Conservation (phyloP, 2,797 vertebrate species). For the Antrozous pallidus region DNA sequence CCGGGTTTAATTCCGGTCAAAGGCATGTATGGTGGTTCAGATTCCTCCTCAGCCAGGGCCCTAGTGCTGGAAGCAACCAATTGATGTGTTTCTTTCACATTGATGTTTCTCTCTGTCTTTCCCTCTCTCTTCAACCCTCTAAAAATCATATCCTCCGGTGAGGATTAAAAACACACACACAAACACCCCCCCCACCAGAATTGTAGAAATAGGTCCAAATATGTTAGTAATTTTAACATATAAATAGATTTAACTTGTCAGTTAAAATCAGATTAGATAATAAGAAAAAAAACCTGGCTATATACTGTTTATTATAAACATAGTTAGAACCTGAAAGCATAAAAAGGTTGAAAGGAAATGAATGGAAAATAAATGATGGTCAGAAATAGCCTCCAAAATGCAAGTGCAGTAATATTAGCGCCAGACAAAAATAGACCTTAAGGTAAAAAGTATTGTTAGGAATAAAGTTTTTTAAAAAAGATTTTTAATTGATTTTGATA, state of each 20-base stretch:
- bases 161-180: too few species aligned
- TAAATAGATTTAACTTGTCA: conserved; percentile 24
- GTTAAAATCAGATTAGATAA: conserved; percentile 29
- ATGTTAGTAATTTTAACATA: background rate
- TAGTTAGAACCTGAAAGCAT: background rate
- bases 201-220: conserved; percentile 11
- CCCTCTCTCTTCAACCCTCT: too few species aligned
- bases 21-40: too few species aligned
- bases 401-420: background rate
- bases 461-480: background rate
- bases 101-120: too few species aligned
- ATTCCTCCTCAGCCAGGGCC: too few species aligned
- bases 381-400: conserved; percentile 20
- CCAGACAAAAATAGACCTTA: conserved; percentile 18
- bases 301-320: background rate
- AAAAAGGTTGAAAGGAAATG: conserved; percentile 1
- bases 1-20: too few species aligned
- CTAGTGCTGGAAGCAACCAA: too few species aligned
- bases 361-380: background rate
- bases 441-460: background rate
- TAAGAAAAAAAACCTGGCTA: background rate
- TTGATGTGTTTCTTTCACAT: too few species aligned
- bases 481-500: too few species aligned
- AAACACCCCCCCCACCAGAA: background rate
- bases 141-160: too few species aligned